Conservation (phyloP, 2,113 vertebrate species). For the Podocnemis expansa region DNA sequence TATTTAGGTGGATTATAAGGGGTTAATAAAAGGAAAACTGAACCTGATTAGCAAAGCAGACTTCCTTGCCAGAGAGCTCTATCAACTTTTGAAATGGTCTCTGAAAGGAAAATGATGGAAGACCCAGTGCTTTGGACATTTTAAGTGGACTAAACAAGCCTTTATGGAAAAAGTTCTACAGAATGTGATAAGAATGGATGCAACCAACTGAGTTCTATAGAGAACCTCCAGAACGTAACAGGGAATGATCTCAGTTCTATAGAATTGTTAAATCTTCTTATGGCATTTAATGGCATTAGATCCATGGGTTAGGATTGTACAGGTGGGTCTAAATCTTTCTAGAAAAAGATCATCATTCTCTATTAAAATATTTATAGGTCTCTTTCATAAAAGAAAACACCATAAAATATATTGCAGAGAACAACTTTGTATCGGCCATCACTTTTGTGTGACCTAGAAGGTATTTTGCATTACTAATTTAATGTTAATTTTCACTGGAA, state of each 20-base stretch:
- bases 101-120: neutral
- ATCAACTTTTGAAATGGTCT: neutral
- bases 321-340: neutral
- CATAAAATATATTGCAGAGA: neutral
- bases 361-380: neutral
- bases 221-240: neutral
- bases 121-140: neutral
- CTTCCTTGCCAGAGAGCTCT: neutral
- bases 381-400: neutral
- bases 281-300: neutral
- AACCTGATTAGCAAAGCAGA: neutral
- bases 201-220: neutral
- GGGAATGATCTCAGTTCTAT: neutral
- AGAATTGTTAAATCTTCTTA: neutral
- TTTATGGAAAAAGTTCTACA: neutral
- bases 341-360: neutral
- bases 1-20: conserved; percentile 32
- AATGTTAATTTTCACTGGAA: neutral
- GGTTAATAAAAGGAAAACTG: conserved; percentile 32
- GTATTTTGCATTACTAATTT: neutral
- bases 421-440: neutral
- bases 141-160: neutral
- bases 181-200: neutral
- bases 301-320: neutral
- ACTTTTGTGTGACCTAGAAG: neutral